A percentile compares a stretch with the other conserved stretches of the same genome.
phyloP scores from a whole-genome alignment of 2,113 vertebrate genomes.

The Corvus cornix region DNA sequence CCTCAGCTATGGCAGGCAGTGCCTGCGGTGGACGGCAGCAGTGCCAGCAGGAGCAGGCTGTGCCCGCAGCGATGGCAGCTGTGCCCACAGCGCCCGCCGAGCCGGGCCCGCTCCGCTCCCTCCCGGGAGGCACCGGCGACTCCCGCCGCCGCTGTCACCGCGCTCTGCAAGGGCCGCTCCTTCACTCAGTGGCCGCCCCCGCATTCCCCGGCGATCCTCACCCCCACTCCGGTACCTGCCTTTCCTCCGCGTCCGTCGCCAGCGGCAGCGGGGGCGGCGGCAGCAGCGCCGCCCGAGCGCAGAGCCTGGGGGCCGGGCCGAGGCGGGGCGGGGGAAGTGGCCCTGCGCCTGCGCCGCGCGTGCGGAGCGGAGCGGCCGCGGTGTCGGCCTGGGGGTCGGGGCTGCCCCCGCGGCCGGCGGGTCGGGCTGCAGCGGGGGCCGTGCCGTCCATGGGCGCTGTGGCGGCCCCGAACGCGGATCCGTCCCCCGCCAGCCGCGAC shows the following conservation, averaged over 20 bases:
- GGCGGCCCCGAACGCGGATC: not conserved
- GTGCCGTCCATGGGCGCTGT: not conserved
- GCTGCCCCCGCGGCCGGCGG: not conserved
- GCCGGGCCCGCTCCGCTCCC: not conserved
- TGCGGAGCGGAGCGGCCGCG: too few species aligned
- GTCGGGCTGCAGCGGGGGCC: not conserved
- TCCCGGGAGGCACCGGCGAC: not conserved
- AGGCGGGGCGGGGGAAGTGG: not conserved
- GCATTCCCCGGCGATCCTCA: too few species aligned
- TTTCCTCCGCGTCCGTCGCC: accelerated
- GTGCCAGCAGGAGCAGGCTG: not conserved
- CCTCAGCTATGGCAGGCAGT: not conserved
- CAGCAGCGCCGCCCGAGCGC: not conserved
- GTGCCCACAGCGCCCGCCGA: not conserved
- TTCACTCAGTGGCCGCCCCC: not conserved
- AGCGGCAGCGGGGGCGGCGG: not conserved
- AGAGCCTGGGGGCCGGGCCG: not conserved
- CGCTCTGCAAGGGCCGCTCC: not conserved
- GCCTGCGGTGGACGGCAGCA: not conserved
- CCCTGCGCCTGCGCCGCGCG: not conserved
- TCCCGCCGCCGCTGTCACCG: not conserved
- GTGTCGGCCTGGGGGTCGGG: not conserved
- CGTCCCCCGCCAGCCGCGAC: not conserved
- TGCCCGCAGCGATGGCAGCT: not conserved
- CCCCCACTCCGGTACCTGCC: not conserved